phyloP scores from a whole-genome alignment of 2,113 vertebrate species.

The Odocoileus virginianus region DNA sequence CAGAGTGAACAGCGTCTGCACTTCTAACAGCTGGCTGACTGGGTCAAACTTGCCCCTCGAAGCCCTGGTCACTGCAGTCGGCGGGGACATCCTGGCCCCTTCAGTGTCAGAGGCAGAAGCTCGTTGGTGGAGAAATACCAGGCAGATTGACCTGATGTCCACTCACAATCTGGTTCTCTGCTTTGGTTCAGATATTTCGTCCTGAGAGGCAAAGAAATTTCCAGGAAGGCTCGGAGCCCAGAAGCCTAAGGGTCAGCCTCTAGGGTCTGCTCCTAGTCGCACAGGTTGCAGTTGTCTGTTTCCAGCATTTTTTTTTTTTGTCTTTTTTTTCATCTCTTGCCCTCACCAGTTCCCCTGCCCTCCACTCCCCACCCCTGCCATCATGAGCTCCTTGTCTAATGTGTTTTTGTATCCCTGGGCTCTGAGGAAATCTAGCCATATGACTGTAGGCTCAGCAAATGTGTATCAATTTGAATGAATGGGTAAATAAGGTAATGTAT shows the following conservation, averaged over 20 bases:
- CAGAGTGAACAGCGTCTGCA: background rate
- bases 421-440: background rate
- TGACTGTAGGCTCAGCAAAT: rapidly evolving
- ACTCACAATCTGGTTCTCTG: background rate
- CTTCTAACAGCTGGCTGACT: background rate
- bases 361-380: too few relatives aligned
- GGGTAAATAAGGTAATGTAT: background rate
- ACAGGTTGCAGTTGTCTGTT: background rate
- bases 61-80: background rate
- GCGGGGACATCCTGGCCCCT: background rate
- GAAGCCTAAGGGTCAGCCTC: background rate
- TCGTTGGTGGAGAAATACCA: background rate
- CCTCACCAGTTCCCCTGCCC: background rate
- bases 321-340: too few relatives aligned
- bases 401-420: background rate
- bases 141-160: background rate
- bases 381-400: background rate
- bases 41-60: background rate
- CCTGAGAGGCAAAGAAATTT: background rate
- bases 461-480: background rate
- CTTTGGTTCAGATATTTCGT: background rate
- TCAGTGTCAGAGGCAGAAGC: background rate
- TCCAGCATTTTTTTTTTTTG: background rate
- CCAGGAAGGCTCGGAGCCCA: background rate
- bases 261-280: background rate